These are phyloP conservation scores for Intoshia linei DNA, from an alignment of 1,140 invertebrate species.

Conservation along the genomic window DNA sequence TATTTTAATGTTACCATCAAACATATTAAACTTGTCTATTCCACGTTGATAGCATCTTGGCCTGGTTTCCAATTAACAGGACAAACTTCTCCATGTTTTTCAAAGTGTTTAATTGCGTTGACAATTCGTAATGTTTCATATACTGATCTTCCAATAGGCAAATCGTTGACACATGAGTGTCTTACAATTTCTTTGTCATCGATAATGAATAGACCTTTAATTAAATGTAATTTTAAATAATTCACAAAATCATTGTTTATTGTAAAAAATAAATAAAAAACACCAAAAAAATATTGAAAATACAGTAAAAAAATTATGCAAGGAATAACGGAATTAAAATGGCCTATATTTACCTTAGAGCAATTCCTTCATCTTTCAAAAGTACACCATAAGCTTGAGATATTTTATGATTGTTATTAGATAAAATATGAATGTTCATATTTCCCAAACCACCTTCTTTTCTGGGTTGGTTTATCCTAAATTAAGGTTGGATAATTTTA, in stretches of 20 bases:
- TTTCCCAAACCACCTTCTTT: constrained; percentile 72
- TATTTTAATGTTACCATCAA: no score
- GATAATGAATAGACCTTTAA: constrained; percentile 72
- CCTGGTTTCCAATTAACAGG: constrained; percentile 85
- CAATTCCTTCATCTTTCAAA: constrained; percentile 58
- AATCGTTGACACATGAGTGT: constrained; percentile 84
- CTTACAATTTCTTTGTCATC: constrained; percentile 57
- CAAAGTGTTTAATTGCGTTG: constrained; percentile 33
- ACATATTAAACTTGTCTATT: no score
- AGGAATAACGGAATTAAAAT: no score
- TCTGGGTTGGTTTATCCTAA: constrained; percentile 49
- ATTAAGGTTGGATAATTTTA: constrained; percentile 4
- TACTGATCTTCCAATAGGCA: constrained; percentile 56
- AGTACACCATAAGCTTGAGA: constrained; percentile 57
- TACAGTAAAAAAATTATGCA: no score
- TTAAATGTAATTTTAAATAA: constrained; percentile 7
- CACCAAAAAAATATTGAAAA: no score
- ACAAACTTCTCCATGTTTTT: constrained; percentile 34
- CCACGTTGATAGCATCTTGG: no score
- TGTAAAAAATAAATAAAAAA: no score
- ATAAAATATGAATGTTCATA: constrained; percentile 72
- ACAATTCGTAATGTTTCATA: constrained; percentile 32
- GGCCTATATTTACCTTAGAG: constrained; percentile 38
- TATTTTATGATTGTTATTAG: constrained; percentile 59
- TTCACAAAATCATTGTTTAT: background rate